Conservation (phyloP, 2,888 invertebrate genomes). For the Andrena camellia region DNA sequence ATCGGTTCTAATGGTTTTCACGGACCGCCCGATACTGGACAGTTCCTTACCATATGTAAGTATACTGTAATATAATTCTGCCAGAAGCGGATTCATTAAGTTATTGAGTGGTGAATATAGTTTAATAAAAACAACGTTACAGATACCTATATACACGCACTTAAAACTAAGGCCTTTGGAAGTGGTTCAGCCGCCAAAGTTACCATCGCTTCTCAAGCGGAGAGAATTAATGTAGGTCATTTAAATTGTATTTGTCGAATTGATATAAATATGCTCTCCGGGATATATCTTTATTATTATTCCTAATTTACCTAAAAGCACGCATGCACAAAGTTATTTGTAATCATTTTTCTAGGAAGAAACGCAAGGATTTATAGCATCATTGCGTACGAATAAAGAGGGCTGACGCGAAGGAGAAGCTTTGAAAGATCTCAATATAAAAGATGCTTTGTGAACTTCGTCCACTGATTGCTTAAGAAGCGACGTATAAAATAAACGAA, state of each 20-base stretch:
- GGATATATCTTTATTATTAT: background rate
- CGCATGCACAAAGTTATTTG: background rate
- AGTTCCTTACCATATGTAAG: slow-evolving; percentile 87
- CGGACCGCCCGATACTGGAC: slow-evolving; percentile 86
- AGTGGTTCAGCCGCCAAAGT: slow-evolving; percentile 87
- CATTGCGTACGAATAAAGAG: background rate
- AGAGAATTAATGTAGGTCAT: slow-evolving; percentile 50
- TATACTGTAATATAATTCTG: slow-evolving; percentile 64
- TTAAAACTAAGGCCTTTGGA: slow-evolving; percentile 88
- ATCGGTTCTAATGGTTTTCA: slow-evolving; percentile 9
- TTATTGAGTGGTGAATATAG: background rate
- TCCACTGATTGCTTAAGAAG: background rate
- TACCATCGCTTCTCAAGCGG: slow-evolving; percentile 81
- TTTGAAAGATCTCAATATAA: background rate
- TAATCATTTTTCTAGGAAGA: background rate
- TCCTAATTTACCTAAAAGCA: slow-evolving; percentile 9
- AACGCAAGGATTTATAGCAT: background rate
- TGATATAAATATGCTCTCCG: background rate
- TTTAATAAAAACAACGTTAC: slow-evolving; percentile 47
- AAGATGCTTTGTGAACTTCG: background rate
- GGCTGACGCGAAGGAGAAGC: background rate
- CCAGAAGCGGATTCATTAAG: background rate
- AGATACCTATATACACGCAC: slow-evolving; percentile 91
- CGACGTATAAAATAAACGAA: background rate
- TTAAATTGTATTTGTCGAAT: background rate